Evolutionary conservation across 1,140 invertebrate species (phyloP), one percentile per base, ranked within the genome.

Genomic region (Choristoneura fumiferana): DNA sequence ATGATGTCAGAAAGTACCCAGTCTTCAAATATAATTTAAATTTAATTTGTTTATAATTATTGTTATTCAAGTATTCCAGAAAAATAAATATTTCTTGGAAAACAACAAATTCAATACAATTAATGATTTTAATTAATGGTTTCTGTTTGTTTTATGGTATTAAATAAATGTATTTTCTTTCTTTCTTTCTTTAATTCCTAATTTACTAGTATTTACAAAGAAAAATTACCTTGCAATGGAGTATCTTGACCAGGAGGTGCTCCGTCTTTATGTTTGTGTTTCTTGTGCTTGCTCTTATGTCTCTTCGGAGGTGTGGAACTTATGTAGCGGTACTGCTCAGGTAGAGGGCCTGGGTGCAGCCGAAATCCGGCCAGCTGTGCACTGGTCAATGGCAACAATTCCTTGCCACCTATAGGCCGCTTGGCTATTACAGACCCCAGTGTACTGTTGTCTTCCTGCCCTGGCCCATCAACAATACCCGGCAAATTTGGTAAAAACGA

Each of bases 351-450:
- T 57, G 98, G 97, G 91, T 99, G 97, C 61, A 99, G 91, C 63
- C 98, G 91, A 84, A 99, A 99, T 22, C 98, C 98, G 71, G 97
- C 93, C 58, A 99, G 90, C 83, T 98, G 96, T 57, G 96, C 93
- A 82, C 94, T 95, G 13, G 95, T 96, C 43, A 99, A 84, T 40
- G 96, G 95, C 60, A 96, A 84, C 58, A 99, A 91, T 86, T 99
- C 98, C 86, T 99, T 99, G 1, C 97, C 97, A 53, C 94, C 95
- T 67, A 99, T 98, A 5, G 98, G 98, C 29, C 98, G 97, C 87
- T 99, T 99, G 65, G 99, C 98, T 82, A 99, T 98, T 1, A 99
- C 94, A 60, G 96, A 97, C 56, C 97, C 92, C 58, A 99, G 87
- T 14, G 97, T 98, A 90, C 97, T 98, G 73, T 91, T 94, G 76